Base-by-base conservation (phyloP, 2,113 vertebrate genomes). In the Merops nubicus region DNA sequence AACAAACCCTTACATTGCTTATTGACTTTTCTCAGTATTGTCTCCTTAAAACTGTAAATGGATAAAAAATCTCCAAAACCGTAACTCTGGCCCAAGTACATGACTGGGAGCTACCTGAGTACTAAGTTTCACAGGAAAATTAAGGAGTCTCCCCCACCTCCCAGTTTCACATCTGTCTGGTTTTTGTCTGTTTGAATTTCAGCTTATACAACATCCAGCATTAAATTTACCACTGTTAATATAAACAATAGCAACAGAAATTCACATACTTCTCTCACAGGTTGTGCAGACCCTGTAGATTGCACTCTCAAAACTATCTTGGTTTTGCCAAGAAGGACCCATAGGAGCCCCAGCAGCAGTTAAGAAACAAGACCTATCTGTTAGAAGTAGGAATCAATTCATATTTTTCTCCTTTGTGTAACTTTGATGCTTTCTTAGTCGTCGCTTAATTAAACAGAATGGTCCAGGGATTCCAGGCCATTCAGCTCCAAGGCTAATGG, bases 261-360 rank as follows among this genome's bases (percentile, higher is more conserved):
- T 62, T 38, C 8, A n/a, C 0, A 0, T 3, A 3, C 16, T 72
- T 56, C 26, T 51, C 29, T 42, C 62, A 43, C 9, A 33, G 45
- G n/a, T 2, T 69, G 40, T 43, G 45, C 28, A 69, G 91, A 77
- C 31, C 13, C 25, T 15, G 19, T 1, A 83, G 18, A 28, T 2
- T 4, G 21, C 26, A 56, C 9, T 5, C 2, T 19, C n/a, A 47
- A 82, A 51, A 34, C 0, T 2, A 28, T 42, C 38, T 0, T 34
- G 19, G 8, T 57, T 90, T 88, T 86, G 22, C 20, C 36, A 50
- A 73, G 15, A 59, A 65, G 10, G 11, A 70, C 8, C 23, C 54
- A 62, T 28, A 33, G 0, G 9, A 91, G 9, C 29, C 15, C 8
- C 5, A 8, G 1, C 5, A 8, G 1, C 0, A 5, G 31, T 43